These are phyloP conservation scores for Aleiodes sp. DNA, from an alignment of 1,140 invertebrate species.

Conservation along the genomic window DNA sequence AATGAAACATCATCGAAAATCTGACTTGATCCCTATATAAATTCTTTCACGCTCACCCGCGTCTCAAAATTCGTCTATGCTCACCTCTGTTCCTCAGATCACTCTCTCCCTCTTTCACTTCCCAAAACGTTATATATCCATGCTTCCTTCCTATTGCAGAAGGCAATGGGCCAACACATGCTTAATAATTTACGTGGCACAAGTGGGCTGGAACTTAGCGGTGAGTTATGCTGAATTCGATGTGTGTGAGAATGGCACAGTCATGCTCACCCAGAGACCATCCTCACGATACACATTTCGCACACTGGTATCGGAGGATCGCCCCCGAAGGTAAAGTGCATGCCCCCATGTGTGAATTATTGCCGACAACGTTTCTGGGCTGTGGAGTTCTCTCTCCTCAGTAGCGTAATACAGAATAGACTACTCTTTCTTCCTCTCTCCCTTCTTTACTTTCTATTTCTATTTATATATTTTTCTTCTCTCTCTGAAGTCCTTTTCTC, in stretches of 20 bases:
- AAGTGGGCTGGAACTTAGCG: slow-evolving; percentile 52
- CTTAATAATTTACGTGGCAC: slow-evolving; percentile 55
- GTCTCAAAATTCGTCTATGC: slow-evolving; percentile 17
- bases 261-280: neutral
- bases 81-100: too few relatives aligned
- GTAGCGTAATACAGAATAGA: neutral
- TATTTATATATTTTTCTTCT: too few relatives aligned
- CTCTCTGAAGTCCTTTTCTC: too few relatives aligned
- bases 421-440: neutral
- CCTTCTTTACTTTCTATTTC: too few relatives aligned
- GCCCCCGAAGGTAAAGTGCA: slow-evolving; percentile 45
- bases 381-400: slow-evolving; percentile 41
- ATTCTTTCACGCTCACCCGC: neutral
- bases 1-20: too few relatives aligned
- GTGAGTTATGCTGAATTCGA: slow-evolving; percentile 53
- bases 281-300: slow-evolving; percentile 8
- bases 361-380: slow-evolving; percentile 44
- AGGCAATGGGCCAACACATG: slow-evolving; percentile 48
- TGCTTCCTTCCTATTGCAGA: slow-evolving; percentile 10
- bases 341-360: slow-evolving; percentile 50
- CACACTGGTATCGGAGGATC: slow-evolving; percentile 7
- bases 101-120: slow-evolving; percentile 18
- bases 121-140: slow-evolving; percentile 10
- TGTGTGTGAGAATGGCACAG: slow-evolving; percentile 30
- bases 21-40: slow-evolving; percentile 27